Base-by-base conservation (phyloP, 1,140 invertebrate species). In the Camponotus vicinus region DNA sequence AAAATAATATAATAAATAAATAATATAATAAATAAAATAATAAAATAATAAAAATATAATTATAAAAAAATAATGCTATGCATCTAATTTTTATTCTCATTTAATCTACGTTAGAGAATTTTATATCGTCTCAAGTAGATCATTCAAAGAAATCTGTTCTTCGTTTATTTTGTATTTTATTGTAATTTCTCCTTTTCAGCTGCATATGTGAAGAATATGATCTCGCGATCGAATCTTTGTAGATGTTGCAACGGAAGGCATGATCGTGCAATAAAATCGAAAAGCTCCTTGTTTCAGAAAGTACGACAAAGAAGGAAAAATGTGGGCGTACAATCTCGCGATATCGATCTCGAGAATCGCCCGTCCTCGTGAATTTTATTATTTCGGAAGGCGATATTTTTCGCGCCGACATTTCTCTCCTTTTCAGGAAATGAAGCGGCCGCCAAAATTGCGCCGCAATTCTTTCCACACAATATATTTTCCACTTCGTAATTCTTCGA, bases 261-360 rank as follows among this genome's bases (percentile, higher is more conserved):
- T 34, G 61, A 45, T 59, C 83, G 67, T 32, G 82, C 86, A 89
- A 88, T 86, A 69, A 89, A 89, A 59, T 6, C 42, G 40, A 66
- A 37, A 40, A 34, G 42, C 61, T 88, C 55, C 87, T 78, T 76
- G 55, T 55, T 57, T 57, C 79, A 69, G 80, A 83, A 85, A 85
- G 73, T 64, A 42, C 55, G 15, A 55, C 37, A 37, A 45, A 66
- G 61, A 49, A 45, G 77, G 75, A 49, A 88, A 52, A 86, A 82
- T 69, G 87, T 89, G 71, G 83, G 76, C 88, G 86, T 70, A 82
- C 71, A 52, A 88, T 85, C 45, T 70, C 73, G 67, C 59, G 82
- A 66, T 89, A 89, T 86, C 87, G 69, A 88, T 89, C 61, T 59
- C 18, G 15, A n/a, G 21, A 34, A 89, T 91, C 89, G 87, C 59